phyloP scores from a whole-genome alignment of 2,888 invertebrate species.

The Anoplius nigerrimus region DNA sequence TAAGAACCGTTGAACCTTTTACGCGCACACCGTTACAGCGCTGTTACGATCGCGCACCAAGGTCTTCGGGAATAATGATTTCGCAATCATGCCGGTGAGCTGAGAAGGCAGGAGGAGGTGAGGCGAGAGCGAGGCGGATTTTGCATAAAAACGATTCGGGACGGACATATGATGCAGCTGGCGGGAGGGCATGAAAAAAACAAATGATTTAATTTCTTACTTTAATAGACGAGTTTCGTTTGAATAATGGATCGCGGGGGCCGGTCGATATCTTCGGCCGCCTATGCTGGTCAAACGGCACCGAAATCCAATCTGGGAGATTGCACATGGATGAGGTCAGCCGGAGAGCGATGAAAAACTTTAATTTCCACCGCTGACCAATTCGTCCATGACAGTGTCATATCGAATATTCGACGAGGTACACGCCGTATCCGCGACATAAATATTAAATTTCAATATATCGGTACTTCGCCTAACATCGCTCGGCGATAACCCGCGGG shows the following conservation, averaged over 20 bases:
- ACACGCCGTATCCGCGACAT: constrained; percentile 15
- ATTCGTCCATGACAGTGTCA: constrained; percentile 33
- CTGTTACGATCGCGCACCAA: too few relatives aligned
- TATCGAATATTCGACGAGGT: constrained; percentile 28
- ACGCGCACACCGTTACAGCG: constrained; percentile 25
- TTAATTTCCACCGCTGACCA: constrained; percentile 40
- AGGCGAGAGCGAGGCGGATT: too few relatives aligned
- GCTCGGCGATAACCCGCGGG: background rate
- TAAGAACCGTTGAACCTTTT: constrained; percentile 37
- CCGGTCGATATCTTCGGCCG: constrained; percentile 4
- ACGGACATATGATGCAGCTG: too few relatives aligned
- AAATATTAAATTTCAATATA: constrained; percentile 38
- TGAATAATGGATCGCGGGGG: constrained; percentile 2
- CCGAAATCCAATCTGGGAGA: constrained; percentile 53
- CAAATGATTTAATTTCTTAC: too few relatives aligned
- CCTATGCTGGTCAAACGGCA: constrained; percentile 39
- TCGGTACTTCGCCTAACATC: background rate
- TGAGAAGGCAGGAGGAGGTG: too few relatives aligned
- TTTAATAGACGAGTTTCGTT: background rate
- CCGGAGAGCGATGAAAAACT: constrained; percentile 33
- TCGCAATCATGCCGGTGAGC: too few relatives aligned
- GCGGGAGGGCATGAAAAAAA: too few relatives aligned
- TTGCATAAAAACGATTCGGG: too few relatives aligned
- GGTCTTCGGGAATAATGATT: too few relatives aligned
- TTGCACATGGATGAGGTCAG: constrained; percentile 44